phyloP scores from a whole-genome alignment of 2,113 vertebrate species.

The Macaca nemestrina region DNA sequence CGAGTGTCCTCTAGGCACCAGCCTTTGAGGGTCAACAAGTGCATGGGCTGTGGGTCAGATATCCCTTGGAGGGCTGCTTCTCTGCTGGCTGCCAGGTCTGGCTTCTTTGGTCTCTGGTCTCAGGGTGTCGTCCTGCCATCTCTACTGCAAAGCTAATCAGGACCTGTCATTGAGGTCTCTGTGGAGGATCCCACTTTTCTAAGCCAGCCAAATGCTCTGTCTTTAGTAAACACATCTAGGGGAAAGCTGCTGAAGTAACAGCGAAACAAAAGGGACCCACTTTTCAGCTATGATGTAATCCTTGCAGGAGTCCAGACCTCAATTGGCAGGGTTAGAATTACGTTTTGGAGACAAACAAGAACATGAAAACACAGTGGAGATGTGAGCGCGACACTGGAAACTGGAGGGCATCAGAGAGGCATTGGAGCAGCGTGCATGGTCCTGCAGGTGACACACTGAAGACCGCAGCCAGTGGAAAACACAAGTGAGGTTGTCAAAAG shows the following conservation, averaged over 20 bases:
- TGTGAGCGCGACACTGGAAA: neutral
- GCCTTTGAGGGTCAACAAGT: too few relatives aligned
- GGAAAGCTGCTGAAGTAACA: neutral
- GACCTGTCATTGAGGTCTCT: neutral
- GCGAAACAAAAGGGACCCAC: neutral
- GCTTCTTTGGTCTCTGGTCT: neutral
- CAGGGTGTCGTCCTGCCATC: too few relatives aligned
- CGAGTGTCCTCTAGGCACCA: fast-evolving
- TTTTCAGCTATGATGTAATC: neutral
- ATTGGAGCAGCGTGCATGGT: fast-evolving
- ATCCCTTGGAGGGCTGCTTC: neutral
- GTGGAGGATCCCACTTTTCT: neutral
- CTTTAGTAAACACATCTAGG: neutral
- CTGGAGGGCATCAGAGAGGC: too few relatives aligned
- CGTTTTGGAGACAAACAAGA: neutral
- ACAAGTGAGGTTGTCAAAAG: neutral
- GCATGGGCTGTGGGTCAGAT: neutral
- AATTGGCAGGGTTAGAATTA: neutral
- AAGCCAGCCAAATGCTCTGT: neutral
- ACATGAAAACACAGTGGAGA: neutral
- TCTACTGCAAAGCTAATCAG: neutral
- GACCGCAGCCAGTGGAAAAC: neutral
- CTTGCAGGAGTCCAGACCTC: neutral
- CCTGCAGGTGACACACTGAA: fast-evolving
- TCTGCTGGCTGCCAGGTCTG: fast-evolving